Evolutionary conservation across 37 sponge, comb jelly and placozoan species (phyloP), one percentile per base, ranked within the genome.

Genomic region (Agelas oroides): DNA sequence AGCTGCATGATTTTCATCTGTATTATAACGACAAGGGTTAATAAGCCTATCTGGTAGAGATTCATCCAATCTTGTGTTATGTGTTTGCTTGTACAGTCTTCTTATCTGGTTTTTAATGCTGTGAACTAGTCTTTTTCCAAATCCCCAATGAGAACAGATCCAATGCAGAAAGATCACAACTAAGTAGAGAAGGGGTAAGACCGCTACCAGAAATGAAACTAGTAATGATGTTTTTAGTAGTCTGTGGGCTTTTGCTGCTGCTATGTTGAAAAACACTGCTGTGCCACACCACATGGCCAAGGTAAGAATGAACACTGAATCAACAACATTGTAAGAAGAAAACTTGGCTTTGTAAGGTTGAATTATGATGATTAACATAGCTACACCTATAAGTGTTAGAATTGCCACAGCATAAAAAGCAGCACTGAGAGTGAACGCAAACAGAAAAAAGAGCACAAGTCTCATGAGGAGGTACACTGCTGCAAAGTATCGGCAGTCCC

Each of bases 181-280:
- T n/a, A 72, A n/a, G 54, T 72, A 72, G 53, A 72, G 53, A 2
- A 72, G 24, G 24, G 73, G 73, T 2, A 72, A 6, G 23, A 72
- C 18, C n/a, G 73, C 25, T n/a, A 72, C 54, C 1, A 72, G 14
- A 30, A n/a, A 19, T 30, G 21, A 3, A 52, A 41, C 5, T 19
- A 39, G 8, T 53, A 21, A 24, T 14, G 54, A 21, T 30, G 52
- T 8, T 41, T 15, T 15, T 53, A 23, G 5, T 53, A 38, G n/a
- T n/a, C 6, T 2, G 5, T 13, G 1, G 40, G 39, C 16, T 41
- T 72, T 13, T 72, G 20, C 2, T 28, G 14, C 1, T 38, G 25
- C 3, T 53, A 39, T 16, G 28, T 38, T 72, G 46, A 52, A 8
- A 8, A 52, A 52, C 28, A 28, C 21, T 27, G 6, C 5, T 72